Evolutionary conservation across 2,888 invertebrate genomes (phyloP).

Genomic region (Megastigmus dorsalis): DNA sequence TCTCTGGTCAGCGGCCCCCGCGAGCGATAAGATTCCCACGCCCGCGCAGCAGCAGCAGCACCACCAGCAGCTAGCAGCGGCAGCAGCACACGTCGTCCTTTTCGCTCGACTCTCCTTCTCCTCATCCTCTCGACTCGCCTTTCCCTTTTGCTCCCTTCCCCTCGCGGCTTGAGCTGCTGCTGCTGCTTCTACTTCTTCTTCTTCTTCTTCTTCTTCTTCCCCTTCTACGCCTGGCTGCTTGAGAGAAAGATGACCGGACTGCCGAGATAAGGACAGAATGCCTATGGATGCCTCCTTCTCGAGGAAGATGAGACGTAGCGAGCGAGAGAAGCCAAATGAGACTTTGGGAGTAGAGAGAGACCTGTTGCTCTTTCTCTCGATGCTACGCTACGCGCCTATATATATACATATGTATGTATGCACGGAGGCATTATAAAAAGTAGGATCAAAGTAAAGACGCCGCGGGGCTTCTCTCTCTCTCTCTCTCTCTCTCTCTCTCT

Average conservation of each 20-base stretch:
- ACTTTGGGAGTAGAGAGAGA: constrained; percentile 46
- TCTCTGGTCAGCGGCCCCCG: constrained; percentile 62
- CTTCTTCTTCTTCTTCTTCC: too few relatives aligned
- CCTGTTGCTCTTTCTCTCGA: constrained; percentile 30
- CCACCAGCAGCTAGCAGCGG: too few relatives aligned
- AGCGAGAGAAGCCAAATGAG: constrained; percentile 48
- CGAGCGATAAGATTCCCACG: constrained; percentile 68
- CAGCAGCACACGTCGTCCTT: constrained; percentile 35
- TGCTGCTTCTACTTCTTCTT: too few relatives aligned
- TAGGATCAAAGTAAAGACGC: constrained; percentile 53
- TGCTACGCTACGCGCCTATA: too few relatives aligned
- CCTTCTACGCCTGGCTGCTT: too few relatives aligned
- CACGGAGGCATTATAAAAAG: constrained; percentile 52
- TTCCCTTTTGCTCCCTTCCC: background rate
- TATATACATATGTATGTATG: too few relatives aligned
- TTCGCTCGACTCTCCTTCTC: background rate
- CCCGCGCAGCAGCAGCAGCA: constrained; percentile 58
- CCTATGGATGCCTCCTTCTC: constrained; percentile 19
- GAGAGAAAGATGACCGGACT: constrained; percentile 20
- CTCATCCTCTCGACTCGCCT: background rate
- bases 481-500: constrained; percentile 6
- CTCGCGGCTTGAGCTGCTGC: too few relatives aligned
- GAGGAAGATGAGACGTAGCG: constrained; percentile 42
- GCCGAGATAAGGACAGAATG: constrained; percentile 53
- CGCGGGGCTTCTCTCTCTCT: constrained; percentile 42